Percentiles rank a stretch among this genome's conserved stretches.
phyloP scores from a whole-genome alignment of 1,140 invertebrate species.

The Pseudomyrmex cubaensis region DNA sequence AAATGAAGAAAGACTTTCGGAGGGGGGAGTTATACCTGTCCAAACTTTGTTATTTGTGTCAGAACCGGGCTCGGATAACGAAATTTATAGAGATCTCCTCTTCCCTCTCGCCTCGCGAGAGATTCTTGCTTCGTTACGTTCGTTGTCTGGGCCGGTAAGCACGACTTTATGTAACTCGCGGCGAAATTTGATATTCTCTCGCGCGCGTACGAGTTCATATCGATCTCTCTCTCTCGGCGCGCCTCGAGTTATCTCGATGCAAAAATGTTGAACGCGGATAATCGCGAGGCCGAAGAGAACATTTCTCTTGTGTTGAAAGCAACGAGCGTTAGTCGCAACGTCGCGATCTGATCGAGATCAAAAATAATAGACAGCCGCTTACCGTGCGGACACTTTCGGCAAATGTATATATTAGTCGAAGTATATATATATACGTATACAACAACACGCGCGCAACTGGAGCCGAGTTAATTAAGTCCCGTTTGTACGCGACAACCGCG shows the following conservation, averaged over 20 bases:
- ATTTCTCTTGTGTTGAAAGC: no score
- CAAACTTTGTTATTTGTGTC: constrained; percentile 55
- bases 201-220: no score
- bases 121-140: constrained; percentile 65
- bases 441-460: constrained; percentile 10
- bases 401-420: constrained; percentile 39
- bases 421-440: no score
- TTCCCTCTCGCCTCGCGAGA: neutral
- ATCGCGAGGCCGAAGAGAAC: no score
- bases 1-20: constrained; percentile 33
- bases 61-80: constrained; percentile 40
- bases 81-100: constrained; percentile 61
- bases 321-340: neutral
- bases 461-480: constrained; percentile 70
- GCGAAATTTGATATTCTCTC: no score
- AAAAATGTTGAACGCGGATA: no score
- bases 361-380: neutral
- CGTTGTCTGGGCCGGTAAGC: constrained; percentile 27
- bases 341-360: neutral
- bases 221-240: no score
- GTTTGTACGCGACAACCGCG: constrained; percentile 45
- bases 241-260: no score
- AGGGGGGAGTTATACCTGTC: neutral
- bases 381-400: no score
- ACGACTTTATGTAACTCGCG: constrained; percentile 41